Evolutionary conservation across 2,797 vertebrate genomes (phyloP).

Genomic region (Brotogeris chrysoptera): DNA sequence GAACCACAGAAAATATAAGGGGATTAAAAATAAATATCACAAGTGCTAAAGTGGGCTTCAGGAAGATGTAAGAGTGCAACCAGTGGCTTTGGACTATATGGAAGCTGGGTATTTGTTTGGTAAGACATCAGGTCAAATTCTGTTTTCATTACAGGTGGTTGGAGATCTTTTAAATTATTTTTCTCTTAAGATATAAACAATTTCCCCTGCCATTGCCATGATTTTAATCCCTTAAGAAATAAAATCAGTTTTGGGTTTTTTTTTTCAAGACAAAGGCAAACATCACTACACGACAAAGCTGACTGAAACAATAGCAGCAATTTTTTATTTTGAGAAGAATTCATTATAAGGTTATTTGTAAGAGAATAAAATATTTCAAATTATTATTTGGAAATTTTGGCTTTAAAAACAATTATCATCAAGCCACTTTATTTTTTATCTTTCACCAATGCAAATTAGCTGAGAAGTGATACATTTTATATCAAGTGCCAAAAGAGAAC

Average conservation of each 20-base stretch:
- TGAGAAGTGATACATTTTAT: not conserved
- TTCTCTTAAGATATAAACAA: not conserved
- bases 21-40: not conserved
- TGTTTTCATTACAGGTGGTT: not conserved
- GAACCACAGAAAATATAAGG: not conserved
- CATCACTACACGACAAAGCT: not conserved
- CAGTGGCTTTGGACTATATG: not conserved
- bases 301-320: not conserved
- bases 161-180: not conserved
- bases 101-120: not conserved
- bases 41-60: accelerated
- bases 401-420: not conserved
- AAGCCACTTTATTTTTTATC: not conserved
- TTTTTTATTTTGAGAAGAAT: not conserved
- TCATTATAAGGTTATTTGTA: not conserved
- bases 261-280: not conserved
- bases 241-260: not conserved
- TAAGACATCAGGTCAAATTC: not conserved
- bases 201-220: not conserved
- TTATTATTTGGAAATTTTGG: not conserved
- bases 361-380: not conserved
- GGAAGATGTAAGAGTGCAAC: not conserved
- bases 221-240: not conserved
- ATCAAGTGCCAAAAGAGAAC: not conserved
- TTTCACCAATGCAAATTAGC: not conserved